These are phyloP conservation scores for Acropternis orthonyx DNA, from an alignment of 2,797 vertebrate species.

Conservation along the genomic window DNA sequence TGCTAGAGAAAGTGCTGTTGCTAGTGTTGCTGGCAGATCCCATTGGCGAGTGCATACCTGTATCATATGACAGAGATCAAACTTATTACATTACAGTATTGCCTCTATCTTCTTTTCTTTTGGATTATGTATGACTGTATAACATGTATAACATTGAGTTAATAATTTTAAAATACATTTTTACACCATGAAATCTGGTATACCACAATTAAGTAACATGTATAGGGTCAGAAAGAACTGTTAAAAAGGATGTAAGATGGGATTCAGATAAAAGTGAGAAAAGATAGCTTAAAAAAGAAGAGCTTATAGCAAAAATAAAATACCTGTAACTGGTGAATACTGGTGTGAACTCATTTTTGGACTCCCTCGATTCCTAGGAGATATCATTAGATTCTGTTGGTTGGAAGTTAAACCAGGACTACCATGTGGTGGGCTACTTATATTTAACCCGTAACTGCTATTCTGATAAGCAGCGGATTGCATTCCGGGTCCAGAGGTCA, in stretches of 20 bases:
- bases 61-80: background rate
- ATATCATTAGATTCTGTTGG: conserved; percentile 90
- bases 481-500: conserved; percentile 79
- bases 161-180: background rate
- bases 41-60: conserved; percentile 93
- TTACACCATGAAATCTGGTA: background rate
- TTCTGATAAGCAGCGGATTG: conserved; percentile 85
- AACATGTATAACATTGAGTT: background rate
- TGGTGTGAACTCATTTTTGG: conserved; percentile 92
- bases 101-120: background rate
- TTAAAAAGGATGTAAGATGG: background rate
- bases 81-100: background rate
- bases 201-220: background rate
- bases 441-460: conserved; percentile 84
- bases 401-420: conserved; percentile 86
- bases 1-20: conserved; percentile 90
- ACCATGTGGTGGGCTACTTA: conserved; percentile 90
- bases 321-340: conserved; percentile 95
- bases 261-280: background rate
- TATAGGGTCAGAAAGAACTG: background rate
- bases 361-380: conserved; percentile 91
- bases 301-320: background rate
- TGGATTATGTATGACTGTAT: background rate
- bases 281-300: background rate
- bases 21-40: conserved; percentile 81